phyloP scores from a whole-genome alignment of 2,797 vertebrate species.

The Pantherophis alleghaniensis region DNA sequence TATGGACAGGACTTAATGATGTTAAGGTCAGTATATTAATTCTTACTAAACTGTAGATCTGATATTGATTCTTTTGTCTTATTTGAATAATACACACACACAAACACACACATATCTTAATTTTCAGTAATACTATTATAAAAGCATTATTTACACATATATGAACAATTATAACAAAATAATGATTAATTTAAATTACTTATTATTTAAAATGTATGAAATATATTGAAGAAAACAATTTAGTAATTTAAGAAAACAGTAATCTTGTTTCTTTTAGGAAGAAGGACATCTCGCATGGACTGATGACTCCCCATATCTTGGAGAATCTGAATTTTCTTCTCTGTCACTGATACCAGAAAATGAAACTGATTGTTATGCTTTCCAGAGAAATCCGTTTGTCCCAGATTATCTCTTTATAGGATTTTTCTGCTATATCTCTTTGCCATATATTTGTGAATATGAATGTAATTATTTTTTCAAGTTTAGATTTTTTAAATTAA shows the following conservation, averaged over 20 bases:
- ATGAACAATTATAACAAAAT: neutral
- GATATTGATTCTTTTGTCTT: neutral
- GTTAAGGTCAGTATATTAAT: constrained; percentile 70
- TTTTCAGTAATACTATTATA: neutral
- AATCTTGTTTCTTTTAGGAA: constrained; percentile 67
- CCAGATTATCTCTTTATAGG: constrained; percentile 80
- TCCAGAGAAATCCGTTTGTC: constrained; percentile 81
- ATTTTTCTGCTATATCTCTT: constrained; percentile 81
- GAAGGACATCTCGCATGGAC: constrained; percentile 81
- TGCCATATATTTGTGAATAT: constrained; percentile 89
- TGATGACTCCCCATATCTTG: constrained; percentile 78
- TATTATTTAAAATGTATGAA: neutral
- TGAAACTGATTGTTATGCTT: constrained; percentile 83
- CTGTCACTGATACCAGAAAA: constrained; percentile 72
- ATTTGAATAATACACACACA: neutral
- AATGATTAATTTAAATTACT: neutral
- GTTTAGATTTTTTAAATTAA: constrained; percentile 25
- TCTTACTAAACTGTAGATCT: neutral
- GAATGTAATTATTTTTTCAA: constrained; percentile 77
- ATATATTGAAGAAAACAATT: neutral
- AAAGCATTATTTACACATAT: neutral
- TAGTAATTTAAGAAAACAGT: neutral
- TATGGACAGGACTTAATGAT: constrained; percentile 86
- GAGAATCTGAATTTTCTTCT: constrained; percentile 62
- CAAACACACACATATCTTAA: neutral